Conservation (phyloP, 2,113 vertebrate genomes). For the Pseudorectes ferrugineus region DNA sequence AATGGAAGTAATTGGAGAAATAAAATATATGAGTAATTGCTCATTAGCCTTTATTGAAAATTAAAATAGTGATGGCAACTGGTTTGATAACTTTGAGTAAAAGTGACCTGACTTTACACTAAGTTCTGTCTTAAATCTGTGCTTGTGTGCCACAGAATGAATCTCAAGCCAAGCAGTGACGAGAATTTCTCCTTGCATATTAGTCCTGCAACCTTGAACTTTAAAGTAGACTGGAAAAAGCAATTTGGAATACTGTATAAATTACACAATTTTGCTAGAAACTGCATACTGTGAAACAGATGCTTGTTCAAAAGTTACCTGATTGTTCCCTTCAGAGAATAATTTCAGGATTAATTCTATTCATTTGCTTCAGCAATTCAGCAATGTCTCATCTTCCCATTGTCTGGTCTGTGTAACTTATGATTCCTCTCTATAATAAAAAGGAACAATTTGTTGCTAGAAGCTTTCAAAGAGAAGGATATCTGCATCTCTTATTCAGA, state of each 20-base stretch:
- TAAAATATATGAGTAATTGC: neutral
- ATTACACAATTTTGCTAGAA: neutral
- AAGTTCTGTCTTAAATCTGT: neutral
- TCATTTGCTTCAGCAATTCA: neutral
- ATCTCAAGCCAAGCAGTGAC: neutral
- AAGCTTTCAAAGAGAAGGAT: neutral
- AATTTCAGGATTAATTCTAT: slow-evolving; percentile 37
- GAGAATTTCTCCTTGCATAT: neutral
- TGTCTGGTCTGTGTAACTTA: neutral
- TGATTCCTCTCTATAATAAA: neutral
- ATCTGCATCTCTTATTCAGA: neutral
- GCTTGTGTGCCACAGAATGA: neutral
- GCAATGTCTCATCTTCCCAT: neutral
- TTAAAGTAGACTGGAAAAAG: neutral
- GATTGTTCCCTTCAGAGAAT: neutral
- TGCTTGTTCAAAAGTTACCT: neutral
- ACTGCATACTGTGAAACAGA: neutral
- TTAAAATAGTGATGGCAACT: neutral
- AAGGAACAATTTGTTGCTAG: neutral
- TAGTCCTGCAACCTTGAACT: neutral
- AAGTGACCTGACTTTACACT: neutral
- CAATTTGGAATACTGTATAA: neutral
- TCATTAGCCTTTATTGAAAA: neutral
- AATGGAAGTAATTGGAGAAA: neutral
- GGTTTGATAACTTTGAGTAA: neutral